Evolutionary conservation across 2,797 vertebrate genomes (phyloP).

Genomic region (Enteromius viviparus): DNA sequence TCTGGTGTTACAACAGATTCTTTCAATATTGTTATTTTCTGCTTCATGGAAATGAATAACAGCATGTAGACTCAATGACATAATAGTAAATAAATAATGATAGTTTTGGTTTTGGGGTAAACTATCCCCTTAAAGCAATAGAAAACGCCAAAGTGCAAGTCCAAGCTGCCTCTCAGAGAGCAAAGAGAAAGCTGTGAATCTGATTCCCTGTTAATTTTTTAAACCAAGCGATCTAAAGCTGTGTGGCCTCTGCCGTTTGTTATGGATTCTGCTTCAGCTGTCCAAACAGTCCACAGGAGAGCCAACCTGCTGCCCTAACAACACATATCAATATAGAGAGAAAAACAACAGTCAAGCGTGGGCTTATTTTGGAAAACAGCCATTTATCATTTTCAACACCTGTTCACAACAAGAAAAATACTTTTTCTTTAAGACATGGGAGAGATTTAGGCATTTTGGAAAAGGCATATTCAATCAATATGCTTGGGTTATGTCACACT

Average conservation of each 20-base stretch:
- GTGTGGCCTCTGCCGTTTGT: conserved; percentile 37
- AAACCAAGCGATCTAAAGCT: conserved; percentile 21
- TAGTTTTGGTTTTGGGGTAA: neutral
- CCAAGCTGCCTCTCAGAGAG: neutral
- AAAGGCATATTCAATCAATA: neutral
- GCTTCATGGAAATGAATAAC: neutral
- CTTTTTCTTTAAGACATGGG: neutral
- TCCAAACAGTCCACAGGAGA: conserved; percentile 53
- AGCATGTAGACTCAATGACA: neutral
- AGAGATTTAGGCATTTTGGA: neutral
- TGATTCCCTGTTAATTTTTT: neutral
- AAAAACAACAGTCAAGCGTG: conserved; percentile 4
- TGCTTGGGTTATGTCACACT: neutral
- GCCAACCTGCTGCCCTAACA: conserved; percentile 40
- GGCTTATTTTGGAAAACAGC: conserved; percentile 5
- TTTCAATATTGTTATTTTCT: neutral
- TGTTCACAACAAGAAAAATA: conserved; percentile 12
- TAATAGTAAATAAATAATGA: neutral
- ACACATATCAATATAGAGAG: conserved; percentile 32
- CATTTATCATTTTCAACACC: conserved; percentile 12
- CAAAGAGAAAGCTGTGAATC: neutral
- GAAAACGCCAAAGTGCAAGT: neutral
- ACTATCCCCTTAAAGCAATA: neutral
- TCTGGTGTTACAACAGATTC: neutral
- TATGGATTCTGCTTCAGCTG: conserved; percentile 53